These are phyloP conservation scores for Gymnoscopelus microlampas DNA, from an alignment of 2,797 vertebrate species.

Conservation along the genomic window DNA sequence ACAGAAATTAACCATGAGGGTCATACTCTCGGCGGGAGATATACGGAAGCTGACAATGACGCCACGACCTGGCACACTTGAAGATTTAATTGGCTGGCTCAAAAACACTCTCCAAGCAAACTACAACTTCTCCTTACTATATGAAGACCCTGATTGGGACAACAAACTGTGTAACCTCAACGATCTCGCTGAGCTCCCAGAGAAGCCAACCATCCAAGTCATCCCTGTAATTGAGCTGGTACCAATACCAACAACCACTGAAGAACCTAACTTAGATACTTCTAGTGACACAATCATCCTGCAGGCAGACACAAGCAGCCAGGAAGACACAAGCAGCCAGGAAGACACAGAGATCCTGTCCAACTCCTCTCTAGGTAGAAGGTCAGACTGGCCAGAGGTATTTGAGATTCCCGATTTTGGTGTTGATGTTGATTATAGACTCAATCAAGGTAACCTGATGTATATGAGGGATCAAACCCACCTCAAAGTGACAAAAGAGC, in stretches of 20 bases:
- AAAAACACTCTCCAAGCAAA: conserved; percentile 21
- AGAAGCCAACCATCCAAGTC: conserved; percentile 47
- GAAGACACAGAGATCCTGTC: conserved; percentile 43
- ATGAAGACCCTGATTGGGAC: conserved; percentile 43
- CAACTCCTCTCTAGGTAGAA: conserved; percentile 10
- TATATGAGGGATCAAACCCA: conserved; percentile 33
- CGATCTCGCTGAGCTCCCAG: conserved; percentile 27
- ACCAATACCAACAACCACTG: neutral
- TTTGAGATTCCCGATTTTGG: conserved; percentile 43
- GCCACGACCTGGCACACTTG: conserved; percentile 16
- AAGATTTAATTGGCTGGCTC: conserved; percentile 42
- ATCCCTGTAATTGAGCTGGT: conserved; percentile 21
- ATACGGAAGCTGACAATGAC: conserved; percentile 33
- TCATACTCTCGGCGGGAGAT: conserved; percentile 37
- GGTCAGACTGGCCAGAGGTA: conserved; percentile 12
- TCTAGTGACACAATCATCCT: no score
- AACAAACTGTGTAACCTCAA: conserved; percentile 43
- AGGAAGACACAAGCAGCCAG: no score
- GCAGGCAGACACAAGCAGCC: conserved; percentile 24
- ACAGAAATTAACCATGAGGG: conserved; percentile 31
- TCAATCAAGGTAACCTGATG: conserved; percentile 35
- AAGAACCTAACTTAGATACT: neutral
- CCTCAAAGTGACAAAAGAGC: conserved; percentile 48
- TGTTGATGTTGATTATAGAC: conserved; percentile 46
- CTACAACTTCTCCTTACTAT: conserved; percentile 29